A percentile compares a stretch with the other conserved stretches of the same genome.
Conservation (phyloP, 2,113 vertebrate species). For the Mormyrus lacerda region DNA sequence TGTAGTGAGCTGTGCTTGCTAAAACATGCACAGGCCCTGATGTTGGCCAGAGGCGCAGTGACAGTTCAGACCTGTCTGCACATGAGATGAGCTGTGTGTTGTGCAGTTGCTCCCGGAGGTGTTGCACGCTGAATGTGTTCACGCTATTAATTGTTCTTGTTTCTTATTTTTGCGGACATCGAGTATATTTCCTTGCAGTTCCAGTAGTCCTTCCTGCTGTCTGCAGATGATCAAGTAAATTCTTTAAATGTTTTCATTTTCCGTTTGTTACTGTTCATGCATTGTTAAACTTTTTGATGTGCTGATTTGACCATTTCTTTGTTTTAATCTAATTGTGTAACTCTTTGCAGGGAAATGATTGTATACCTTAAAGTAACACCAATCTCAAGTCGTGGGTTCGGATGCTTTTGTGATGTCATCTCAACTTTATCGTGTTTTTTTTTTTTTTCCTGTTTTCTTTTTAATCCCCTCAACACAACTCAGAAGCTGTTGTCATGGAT, state of each 20-base stretch:
- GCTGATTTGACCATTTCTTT: neutral
- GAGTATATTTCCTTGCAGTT: neutral
- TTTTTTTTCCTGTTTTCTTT: neutral
- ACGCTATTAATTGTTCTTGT: neutral
- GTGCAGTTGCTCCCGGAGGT: neutral
- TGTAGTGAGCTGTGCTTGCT: neutral
- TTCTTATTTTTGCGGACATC: neutral
- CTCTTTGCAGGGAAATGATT: conserved; percentile 1
- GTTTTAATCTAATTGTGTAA: conserved; percentile 4
- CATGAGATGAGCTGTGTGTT: neutral
- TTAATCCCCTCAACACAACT: neutral
- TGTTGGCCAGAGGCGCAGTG: neutral
- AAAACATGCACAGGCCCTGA: neutral
- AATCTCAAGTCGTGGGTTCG: neutral
- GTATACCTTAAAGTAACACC: neutral
- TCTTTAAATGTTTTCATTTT: conserved; percentile 14
- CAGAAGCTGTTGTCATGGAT: conserved; percentile 5
- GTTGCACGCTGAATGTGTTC: neutral
- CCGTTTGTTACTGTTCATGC: neutral
- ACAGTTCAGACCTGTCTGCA: neutral
- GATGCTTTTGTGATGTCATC: conserved; percentile 5
- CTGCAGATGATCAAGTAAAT: neutral
- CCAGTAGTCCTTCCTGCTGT: neutral
- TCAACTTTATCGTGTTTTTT: neutral
- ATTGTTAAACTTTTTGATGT: conserved; percentile 1